Evolutionary conservation across 2,888 invertebrate genomes (phyloP).

Genomic region (Parelbella ahira): DNA sequence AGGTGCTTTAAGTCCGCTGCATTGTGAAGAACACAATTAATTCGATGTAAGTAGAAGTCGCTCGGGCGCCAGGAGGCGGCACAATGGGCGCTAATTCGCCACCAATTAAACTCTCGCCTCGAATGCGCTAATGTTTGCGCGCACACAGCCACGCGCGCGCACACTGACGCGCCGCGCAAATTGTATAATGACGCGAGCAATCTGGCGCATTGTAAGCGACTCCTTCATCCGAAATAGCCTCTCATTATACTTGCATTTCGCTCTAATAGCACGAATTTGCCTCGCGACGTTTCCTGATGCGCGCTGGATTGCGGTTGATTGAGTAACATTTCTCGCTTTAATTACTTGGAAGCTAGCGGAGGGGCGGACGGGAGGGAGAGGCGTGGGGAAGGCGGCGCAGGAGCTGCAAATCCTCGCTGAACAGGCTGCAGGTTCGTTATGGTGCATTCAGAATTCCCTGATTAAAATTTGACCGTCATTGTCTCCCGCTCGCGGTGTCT

Average conservation of each 20-base stretch:
- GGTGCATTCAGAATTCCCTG: slow-evolving; percentile 21
- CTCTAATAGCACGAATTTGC: slow-evolving; percentile 26
- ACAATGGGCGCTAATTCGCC: slow-evolving; percentile 47
- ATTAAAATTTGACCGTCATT: slow-evolving; percentile 25
- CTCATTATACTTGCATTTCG: slow-evolving; percentile 26
- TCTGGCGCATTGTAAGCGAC: slow-evolving; percentile 23
- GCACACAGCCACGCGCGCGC: slow-evolving; percentile 19
- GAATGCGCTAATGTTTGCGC: slow-evolving; percentile 56
- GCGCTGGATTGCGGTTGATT: slow-evolving; percentile 26
- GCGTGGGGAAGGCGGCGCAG: slow-evolving; percentile 16
- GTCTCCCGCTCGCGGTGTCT: slow-evolving; percentile 16
- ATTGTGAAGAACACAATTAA: slow-evolving; percentile 20
- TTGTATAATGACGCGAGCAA: slow-evolving; percentile 24
- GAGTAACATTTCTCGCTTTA: slow-evolving; percentile 25
- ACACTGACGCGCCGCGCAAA: slow-evolving; percentile 34
- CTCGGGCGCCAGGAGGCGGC: slow-evolving; percentile 1
- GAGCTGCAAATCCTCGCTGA: slow-evolving; percentile 18
- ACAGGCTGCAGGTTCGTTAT: slow-evolving; percentile 20
- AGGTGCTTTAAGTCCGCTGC: too few relatives aligned
- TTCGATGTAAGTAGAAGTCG: slow-evolving; percentile 15
- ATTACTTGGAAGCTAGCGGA: slow-evolving; percentile 22
- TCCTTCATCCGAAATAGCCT: slow-evolving; percentile 25
- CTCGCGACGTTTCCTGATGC: slow-evolving; percentile 26
- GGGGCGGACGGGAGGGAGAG: slow-evolving; percentile 1
- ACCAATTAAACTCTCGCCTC: slow-evolving; percentile 49